These are phyloP conservation scores for Rambutsinella grinnellia DNA, from an alignment of 2,888 invertebrate species.

Conservation along the genomic window DNA sequence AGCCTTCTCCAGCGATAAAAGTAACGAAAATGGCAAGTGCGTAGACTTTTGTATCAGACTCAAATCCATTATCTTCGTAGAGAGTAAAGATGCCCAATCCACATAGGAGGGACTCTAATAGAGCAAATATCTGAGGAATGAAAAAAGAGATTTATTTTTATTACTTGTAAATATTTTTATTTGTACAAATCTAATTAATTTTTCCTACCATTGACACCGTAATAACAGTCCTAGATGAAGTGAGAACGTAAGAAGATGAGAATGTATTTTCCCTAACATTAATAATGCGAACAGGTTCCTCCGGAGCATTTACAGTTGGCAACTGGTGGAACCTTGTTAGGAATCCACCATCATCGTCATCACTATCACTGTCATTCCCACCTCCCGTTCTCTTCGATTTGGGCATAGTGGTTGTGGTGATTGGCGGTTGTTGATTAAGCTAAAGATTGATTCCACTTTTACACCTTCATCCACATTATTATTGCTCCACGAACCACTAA, in stretches of 20 bases:
- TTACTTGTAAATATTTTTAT: too few species aligned
- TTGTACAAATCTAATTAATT: too few species aligned
- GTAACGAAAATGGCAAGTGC: constrained; percentile 18
- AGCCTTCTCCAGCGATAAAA: constrained; percentile 32
- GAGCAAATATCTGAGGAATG: constrained; percentile 35
- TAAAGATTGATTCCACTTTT: not conserved
- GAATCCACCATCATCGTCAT: constrained; percentile 43
- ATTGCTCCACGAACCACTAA: not conserved
- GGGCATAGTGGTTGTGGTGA: constrained; percentile 10
- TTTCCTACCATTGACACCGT: constrained; percentile 50
- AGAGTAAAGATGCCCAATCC: constrained; percentile 11
- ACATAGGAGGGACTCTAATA: constrained; percentile 30
- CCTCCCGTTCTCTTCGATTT: constrained; percentile 15
- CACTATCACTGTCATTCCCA: constrained; percentile 43
- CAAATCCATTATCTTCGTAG: constrained; percentile 25
- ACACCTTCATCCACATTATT: not conserved
- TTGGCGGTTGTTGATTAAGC: not conserved
- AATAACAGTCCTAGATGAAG: constrained; percentile 37
- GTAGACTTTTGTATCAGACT: constrained; percentile 5
- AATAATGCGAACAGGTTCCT: constrained; percentile 21
- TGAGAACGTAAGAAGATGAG: constrained; percentile 38
- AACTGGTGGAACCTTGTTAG: constrained; percentile 37
- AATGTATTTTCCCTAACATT: constrained; percentile 18
- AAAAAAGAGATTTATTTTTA: too few species aligned
- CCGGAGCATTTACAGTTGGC: constrained; percentile 29